Evolutionary conservation across 2,113 vertebrate genomes (phyloP).

Genomic region (human (Homo sapiens)): GRCh38 chr4:88794001-88794500

Average conservation of each 20-base stretch:
- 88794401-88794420: neutral
- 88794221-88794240: neutral
- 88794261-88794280: neutral
- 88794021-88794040: neutral
- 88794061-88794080: neutral
- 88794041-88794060: neutral
- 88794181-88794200: slow-evolving; percentile 11
- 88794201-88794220: neutral
- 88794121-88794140: slow-evolving; percentile 21
- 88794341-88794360: neutral
- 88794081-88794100: neutral
- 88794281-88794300: neutral
- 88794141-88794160: neutral
- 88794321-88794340: neutral
- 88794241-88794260: neutral
- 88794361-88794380: neutral
- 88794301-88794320: neutral
- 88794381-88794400: slow-evolving; percentile 20
- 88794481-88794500: slow-evolving; percentile 41
- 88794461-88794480: slow-evolving; percentile 9
- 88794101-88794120: neutral
- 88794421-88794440: neutral
- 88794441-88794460: slow-evolving; percentile 30
- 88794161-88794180: neutral
- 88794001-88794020: slow-evolving; percentile 1